Conservation (phyloP, 2,888 invertebrate genomes). For the Eupithecia abbreviata region DNA sequence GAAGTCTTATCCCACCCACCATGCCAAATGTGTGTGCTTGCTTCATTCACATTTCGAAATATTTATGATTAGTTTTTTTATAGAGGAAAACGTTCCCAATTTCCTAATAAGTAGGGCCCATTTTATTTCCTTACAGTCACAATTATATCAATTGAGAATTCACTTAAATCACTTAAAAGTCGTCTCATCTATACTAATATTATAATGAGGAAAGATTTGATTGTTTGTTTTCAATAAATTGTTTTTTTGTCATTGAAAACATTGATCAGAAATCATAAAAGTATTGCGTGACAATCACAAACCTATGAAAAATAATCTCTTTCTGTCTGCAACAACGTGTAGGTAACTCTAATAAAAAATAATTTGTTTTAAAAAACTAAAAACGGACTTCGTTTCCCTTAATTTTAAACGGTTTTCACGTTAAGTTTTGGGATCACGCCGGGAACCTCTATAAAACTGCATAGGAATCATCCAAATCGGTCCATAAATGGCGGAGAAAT, state of each 20-base stretch:
- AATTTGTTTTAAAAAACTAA: too few relatives aligned
- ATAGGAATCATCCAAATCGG: too few relatives aligned
- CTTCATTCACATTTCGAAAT: neutral
- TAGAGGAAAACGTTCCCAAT: neutral
- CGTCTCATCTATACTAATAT: neutral
- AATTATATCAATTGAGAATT: neutral
- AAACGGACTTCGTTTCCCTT: too few relatives aligned
- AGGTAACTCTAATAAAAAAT: neutral
- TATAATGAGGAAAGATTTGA: too few relatives aligned
- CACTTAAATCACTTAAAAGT: neutral
- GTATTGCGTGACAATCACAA: constrained; percentile 26
- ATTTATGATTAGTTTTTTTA: neutral
- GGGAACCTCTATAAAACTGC: too few relatives aligned
- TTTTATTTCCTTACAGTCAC: neutral
- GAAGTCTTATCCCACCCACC: neutral
- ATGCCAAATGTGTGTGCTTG: neutral
- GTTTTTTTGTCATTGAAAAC: neutral
- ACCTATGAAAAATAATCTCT: constrained; percentile 9
- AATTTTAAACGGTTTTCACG: too few relatives aligned
- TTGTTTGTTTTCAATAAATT: too few relatives aligned
- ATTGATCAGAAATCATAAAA: constrained; percentile 3
- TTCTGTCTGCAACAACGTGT: neutral
- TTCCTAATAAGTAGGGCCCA: neutral
- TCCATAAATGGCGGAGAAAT: too few relatives aligned
- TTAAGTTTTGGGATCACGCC: too few relatives aligned